Evolutionary conservation across 2,113 vertebrate genomes (phyloP).

Genomic region (Hypocryptadius cinnamomeus): DNA sequence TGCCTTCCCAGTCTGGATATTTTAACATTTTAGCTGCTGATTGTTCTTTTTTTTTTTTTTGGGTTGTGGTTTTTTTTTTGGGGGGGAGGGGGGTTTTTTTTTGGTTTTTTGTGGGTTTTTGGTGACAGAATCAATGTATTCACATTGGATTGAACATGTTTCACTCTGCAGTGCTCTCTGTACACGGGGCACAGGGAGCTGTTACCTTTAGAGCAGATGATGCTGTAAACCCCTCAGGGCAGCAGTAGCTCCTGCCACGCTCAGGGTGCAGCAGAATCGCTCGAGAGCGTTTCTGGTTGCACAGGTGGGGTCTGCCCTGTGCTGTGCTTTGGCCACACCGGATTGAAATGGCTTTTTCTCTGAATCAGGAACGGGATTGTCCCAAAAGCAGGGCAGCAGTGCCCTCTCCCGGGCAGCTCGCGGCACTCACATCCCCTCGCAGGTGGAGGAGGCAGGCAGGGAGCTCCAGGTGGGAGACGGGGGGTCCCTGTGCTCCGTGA

Average conservation of each 20-base stretch:
- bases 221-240: neutral
- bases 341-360: neutral
- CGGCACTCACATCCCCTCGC: neutral
- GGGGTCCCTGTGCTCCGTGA: neutral
- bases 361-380: rapidly evolving
- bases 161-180: neutral
- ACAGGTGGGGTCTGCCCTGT: rapidly evolving
- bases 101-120: too few relatives aligned
- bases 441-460: rapidly evolving
- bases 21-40: neutral
- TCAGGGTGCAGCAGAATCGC: neutral
- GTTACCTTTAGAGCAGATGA: neutral
- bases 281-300: neutral
- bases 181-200: neutral
- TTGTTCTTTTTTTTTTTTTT: neutral
- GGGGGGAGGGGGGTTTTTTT: too few relatives aligned
- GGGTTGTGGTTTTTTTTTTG: too few relatives aligned
- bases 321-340: neutral
- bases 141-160: rapidly evolving
- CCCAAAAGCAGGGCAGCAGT: neutral
- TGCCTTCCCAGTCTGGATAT: neutral
- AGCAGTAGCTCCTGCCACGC: rapidly evolving
- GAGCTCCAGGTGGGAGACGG: rapidly evolving
- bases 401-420: neutral
- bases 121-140: rapidly evolving